Base-by-base conservation (phyloP, 1,140 invertebrate species). In the Drosophila dunni region DNA sequence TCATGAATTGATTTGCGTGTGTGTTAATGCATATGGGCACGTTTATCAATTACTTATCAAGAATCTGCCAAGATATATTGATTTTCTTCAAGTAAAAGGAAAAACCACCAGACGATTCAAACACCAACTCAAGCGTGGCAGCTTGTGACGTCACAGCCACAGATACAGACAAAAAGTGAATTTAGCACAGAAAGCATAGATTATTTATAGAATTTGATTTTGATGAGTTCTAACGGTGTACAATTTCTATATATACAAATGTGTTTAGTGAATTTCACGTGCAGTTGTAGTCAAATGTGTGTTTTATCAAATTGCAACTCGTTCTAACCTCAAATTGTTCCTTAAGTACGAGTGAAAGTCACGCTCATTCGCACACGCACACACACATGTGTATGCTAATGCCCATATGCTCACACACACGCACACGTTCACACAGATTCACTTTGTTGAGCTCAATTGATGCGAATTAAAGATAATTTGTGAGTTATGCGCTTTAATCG, bases 391-490 rank as follows among this genome's bases (percentile, higher is more conserved):
- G 46, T 17, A 24, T 5, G 20, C 46, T 13, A 56, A 20, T 20
- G 17, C 17, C 17, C 7, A 20, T 13, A 44, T 13, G 20, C 33
- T 38, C 9, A 40, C 8, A 13, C 4, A 53, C 58, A 51, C 56
- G 17, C n/a, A 29, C 20, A 63, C 24, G 24, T 6, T 4, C 6
- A 6, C 24, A 29, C 24, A 29, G 24, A 29, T 29, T 29, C 5
- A 29, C 5, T 29, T 3, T 29, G 24, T 36, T 61, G 24, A 79
- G 62, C 42, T 63, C 44, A 82, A 86, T 88, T 88, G 80, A 80
- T 46, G 51, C 69, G 71, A 69, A 89, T 89, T 82, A 61, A 72
- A 60, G 36, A 9, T 8, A 72, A 82, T 79, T 79, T 84, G 44
- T 62, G 7, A 29, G 6, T 24, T 24, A 61, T 57, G 50, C 44